phyloP scores from a whole-genome alignment of 2,797 vertebrate genomes.

The Harpagifer antarcticus region DNA sequence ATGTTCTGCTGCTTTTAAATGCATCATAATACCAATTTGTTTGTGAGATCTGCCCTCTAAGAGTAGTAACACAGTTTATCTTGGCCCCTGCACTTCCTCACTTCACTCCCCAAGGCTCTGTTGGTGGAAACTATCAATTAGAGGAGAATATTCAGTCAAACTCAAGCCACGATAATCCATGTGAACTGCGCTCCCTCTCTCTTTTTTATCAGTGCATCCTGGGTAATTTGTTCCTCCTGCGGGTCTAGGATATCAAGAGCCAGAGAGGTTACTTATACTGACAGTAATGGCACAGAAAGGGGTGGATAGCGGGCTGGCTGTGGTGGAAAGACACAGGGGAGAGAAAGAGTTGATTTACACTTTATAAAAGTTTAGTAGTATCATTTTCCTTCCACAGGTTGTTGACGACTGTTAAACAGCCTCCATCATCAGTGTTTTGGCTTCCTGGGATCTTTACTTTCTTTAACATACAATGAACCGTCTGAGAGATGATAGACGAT shows the following conservation, averaged over 20 bases:
- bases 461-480: no score
- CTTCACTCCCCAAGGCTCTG: conserved; percentile 4
- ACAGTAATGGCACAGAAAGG: conserved; percentile 62
- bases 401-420: not conserved
- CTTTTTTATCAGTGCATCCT: conserved; percentile 65
- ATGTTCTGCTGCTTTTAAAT: not conserved
- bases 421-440: not conserved
- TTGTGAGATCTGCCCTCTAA: conserved; percentile 3
- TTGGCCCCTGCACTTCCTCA: conserved; percentile 12
- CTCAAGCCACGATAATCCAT: conserved; percentile 53
- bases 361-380: not conserved
- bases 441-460: conserved; percentile 20
- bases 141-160: conserved; percentile 42
- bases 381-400: not conserved
- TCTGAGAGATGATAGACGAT: no score
- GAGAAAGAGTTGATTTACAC: not conserved
- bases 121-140: conserved; percentile 46
- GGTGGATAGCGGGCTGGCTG: conserved; percentile 2
- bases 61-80: conserved; percentile 7
- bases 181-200: conserved; percentile 44
- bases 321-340: not conserved
- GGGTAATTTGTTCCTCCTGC: conserved; percentile 78
- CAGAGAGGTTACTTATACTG: conserved; percentile 72
- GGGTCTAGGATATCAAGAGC: conserved; percentile 73
- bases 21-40: not conserved